Conservation (phyloP, 2,113 vertebrate species). For the Callithrix jacchus region DNA sequence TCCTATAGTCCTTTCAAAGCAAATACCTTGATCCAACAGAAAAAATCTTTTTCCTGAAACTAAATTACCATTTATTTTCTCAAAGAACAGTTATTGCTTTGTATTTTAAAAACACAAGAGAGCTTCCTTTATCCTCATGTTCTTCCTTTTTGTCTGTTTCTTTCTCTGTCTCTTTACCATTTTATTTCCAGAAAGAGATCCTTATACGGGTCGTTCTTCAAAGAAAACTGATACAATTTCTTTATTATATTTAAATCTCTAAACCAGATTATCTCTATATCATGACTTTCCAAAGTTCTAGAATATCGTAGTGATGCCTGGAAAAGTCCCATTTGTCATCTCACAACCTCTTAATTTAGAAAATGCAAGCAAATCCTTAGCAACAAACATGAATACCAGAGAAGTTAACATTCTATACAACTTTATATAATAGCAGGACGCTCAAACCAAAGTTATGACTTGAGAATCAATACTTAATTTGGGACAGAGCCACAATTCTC, state of each 20-base stretch:
- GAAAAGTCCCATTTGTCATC: not conserved
- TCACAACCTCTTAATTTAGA: not conserved
- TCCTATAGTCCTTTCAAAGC: not conserved
- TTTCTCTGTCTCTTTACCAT: not conserved
- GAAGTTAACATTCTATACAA: not conserved
- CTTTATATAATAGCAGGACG: not conserved
- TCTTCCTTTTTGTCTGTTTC: no score
- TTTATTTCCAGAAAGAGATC: not conserved
- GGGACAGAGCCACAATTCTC: not conserved
- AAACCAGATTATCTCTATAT: not conserved
- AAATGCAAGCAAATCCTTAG: not conserved
- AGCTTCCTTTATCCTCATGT: no score
- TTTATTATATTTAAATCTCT: not conserved
- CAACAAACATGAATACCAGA: not conserved
- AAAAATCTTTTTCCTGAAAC: not conserved
- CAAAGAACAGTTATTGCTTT: not conserved
- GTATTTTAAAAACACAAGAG: not conserved
- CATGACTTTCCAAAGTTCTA: not conserved
- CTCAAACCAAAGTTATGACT: not conserved
- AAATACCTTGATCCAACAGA: not conserved
- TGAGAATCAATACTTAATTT: not conserved
- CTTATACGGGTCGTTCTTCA: not conserved
- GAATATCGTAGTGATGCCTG: not conserved
- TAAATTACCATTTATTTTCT: slow-evolving; percentile 9
- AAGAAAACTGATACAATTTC: not conserved